Conservation (phyloP, 2,113 vertebrate species). For the Uropsilus gracilis region DNA sequence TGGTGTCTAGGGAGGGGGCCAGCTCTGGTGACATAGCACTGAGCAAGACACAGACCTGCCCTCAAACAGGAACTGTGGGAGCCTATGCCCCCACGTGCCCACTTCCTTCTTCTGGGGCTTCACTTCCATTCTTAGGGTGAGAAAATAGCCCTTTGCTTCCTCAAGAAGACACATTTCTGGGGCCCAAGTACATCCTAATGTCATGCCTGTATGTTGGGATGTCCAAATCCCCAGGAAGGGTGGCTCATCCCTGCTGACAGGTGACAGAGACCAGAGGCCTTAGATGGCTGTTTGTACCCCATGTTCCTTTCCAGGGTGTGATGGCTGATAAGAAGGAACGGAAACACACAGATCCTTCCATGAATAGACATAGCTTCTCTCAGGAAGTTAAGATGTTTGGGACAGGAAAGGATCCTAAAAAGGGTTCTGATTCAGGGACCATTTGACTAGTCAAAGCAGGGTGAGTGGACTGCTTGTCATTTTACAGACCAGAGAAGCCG, state of each 20-base stretch:
- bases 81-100: neutral
- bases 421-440: neutral
- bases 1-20: neutral
- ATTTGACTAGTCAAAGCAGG: neutral
- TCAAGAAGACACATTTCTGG: neutral
- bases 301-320: neutral
- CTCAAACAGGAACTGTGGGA: neutral
- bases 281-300: neutral
- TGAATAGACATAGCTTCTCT: neutral
- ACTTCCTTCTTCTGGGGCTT: neutral
- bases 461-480: neutral
- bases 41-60: neutral
- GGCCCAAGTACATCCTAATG: neutral
- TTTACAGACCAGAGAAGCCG: neutral
- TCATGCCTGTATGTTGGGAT: neutral
- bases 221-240: neutral
- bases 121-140: neutral
- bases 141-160: neutral
- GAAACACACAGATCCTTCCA: constrained; percentile 38
- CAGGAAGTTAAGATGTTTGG: constrained; percentile 22
- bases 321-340: constrained; percentile 11
- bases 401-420: neutral
- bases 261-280: neutral
- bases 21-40: neutral
- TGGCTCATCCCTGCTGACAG: constrained; percentile 24